These are phyloP conservation scores for Aphaenogaster ashmeadi DNA, from an alignment of 1,140 invertebrate genomes.

Conservation along the genomic window DNA sequence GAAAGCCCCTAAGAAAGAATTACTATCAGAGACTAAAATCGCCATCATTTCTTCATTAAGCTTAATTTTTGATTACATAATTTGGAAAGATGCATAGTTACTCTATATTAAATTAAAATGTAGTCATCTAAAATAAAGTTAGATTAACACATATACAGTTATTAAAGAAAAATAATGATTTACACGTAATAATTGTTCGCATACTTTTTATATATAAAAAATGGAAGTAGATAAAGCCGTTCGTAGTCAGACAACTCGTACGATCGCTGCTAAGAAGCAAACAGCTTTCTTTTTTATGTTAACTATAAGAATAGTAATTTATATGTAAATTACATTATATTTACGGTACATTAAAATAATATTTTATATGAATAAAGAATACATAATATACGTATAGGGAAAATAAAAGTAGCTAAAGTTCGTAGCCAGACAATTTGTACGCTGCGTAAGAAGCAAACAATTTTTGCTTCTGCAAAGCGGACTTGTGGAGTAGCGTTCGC, in stretches of 20 bases:
- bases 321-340: constrained; percentile 4
- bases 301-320: background rate
- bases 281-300: constrained; percentile 17
- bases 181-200: background rate
- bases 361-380: background rate
- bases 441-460: constrained; percentile 37
- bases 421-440: background rate
- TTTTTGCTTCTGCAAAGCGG: constrained; percentile 1
- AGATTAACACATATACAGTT: background rate
- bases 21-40: background rate
- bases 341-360: background rate
- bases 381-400: background rate
- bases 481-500: background rate
- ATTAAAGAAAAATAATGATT: background rate
- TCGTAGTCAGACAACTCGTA: background rate
- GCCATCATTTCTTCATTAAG: background rate
- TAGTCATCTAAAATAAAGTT: background rate
- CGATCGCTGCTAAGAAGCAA: background rate
- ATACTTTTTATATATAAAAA: background rate
- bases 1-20: background rate
- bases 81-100: background rate
- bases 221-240: background rate
- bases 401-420: constrained; percentile 1
- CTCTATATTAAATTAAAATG: background rate
- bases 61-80: background rate